A percentile compares a stretch with the other conserved stretches of the same genome.
Conservation (phyloP, 2,113 vertebrate genomes). For the Cygnus atratus region DNA sequence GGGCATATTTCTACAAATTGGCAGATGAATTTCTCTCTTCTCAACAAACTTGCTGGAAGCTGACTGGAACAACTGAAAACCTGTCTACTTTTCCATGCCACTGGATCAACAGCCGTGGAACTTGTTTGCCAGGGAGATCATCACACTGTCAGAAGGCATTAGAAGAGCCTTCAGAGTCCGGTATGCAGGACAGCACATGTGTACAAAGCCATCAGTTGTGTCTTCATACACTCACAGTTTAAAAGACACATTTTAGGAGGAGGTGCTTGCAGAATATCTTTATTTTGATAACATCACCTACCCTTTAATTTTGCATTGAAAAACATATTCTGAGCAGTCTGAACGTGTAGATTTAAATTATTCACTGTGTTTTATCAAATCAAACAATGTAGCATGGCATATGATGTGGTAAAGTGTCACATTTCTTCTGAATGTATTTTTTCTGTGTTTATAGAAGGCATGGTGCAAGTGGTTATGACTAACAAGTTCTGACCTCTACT, state of each 20-base stretch:
- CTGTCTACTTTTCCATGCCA: neutral
- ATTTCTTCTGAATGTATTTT: neutral
- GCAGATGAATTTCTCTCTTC: fast-evolving
- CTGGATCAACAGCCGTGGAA: neutral
- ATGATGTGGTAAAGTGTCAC: neutral
- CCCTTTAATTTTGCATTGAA: neutral
- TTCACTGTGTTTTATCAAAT: neutral
- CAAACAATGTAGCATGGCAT: neutral
- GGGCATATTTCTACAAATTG: fast-evolving
- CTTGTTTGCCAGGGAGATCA: neutral
- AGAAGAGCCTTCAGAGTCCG: neutral
- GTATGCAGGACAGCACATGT: neutral
- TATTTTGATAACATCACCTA: neutral
- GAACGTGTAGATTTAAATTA: neutral
- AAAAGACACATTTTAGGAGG: neutral
- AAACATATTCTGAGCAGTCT: fast-evolving
- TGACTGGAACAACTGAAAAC: neutral
- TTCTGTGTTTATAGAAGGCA: neutral
- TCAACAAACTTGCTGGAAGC: neutral
- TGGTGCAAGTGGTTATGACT: fast-evolving
- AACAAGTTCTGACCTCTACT: neutral
- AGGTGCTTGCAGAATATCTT: neutral
- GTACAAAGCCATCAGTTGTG: fast-evolving
- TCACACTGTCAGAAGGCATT: neutral
- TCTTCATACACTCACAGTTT: neutral